Evolutionary conservation across 1,140 invertebrate species (phyloP), one percentile per base, ranked within the genome.

Genomic region (Grapholita molesta): DNA sequence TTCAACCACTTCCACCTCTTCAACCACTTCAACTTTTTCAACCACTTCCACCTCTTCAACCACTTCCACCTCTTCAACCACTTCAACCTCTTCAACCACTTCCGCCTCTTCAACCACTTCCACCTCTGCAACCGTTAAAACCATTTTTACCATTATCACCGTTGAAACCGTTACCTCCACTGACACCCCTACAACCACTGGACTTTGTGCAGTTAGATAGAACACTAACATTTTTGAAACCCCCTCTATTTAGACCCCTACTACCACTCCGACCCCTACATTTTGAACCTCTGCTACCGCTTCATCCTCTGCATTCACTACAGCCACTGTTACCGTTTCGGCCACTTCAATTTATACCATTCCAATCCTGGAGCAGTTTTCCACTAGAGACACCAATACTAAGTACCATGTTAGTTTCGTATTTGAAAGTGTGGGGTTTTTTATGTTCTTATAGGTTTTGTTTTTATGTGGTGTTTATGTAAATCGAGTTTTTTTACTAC

Each of bases 11-110:
- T 2, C 24, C 2, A 28, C 28, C 28, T 8, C 24, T 30, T 3
- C 28, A 30, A 30, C 76, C 70, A 42, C 67, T 77, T 38, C 35
- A 38, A 70, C 68, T 24, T 9, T 69, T 71, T 30, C 64, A 30
- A 32, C 38, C 32, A 38, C 42, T 52, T 4, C 15, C 42, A 8
- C 15, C 42, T 1, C 28, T 61, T 18, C 42, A 15, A 4, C 42
- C 42, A 3, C 42, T 52, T 3, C 42, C 42, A 21, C 42, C 42
- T 5, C 42, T 52, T 2, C 42, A 15, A 23, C 42, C 42, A 6
- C 18, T 18, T 2, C 12, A 18, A 52, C 42, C 42, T 4, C 9
- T 52, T 3, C 42, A 23, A 23, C 42, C 42, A 3, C 42, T 52
- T 1, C 42, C 42, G 8, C 42, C 42, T 6, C 42, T 52, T 2